Conservation (phyloP, 2,888 invertebrate species). For the Dichetophora obliterata region DNA sequence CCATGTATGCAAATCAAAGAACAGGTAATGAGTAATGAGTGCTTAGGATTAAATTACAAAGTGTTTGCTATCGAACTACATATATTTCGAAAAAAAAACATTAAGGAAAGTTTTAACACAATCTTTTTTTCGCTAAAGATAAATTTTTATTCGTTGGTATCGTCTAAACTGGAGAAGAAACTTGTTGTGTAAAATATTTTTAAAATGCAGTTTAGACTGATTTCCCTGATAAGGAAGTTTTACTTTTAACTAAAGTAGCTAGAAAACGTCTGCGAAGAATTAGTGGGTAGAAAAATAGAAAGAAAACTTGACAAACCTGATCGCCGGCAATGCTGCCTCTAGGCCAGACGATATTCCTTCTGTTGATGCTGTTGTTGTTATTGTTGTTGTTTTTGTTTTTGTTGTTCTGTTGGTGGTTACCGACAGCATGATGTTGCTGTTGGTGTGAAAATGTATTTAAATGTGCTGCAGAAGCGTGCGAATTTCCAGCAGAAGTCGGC, state of each 20-base stretch:
- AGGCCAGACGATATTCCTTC: constrained; percentile 52
- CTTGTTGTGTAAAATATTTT: too few relatives aligned
- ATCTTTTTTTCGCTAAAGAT: too few relatives aligned
- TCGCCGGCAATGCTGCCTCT: constrained; percentile 51
- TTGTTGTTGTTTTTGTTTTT: too few relatives aligned
- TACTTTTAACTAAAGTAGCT: constrained; percentile 25
- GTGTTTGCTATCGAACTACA: too few relatives aligned
- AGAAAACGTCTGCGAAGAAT: constrained; percentile 50
- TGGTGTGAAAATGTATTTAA: constrained; percentile 46
- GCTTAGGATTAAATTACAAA: too few relatives aligned
- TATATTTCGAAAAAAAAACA: too few relatives aligned
- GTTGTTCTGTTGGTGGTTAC: background rate
- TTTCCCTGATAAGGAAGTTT: constrained; percentile 6
- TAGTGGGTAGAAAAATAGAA: constrained; percentile 37
- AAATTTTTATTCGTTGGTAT: background rate
- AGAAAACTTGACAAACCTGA: constrained; percentile 61
- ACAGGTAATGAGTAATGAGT: too few relatives aligned
- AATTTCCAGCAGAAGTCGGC: constrained; percentile 13
- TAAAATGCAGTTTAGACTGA: background rate
- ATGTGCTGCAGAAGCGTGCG: constrained; percentile 44
- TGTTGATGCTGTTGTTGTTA: constrained; percentile 39
- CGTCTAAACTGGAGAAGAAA: background rate
- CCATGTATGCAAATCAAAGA: too few relatives aligned
- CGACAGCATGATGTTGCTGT: constrained; percentile 40
- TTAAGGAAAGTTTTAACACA: too few relatives aligned